These are phyloP conservation scores for Andricus curvator DNA, from an alignment of 2,888 invertebrate species.

Conservation along the genomic window DNA sequence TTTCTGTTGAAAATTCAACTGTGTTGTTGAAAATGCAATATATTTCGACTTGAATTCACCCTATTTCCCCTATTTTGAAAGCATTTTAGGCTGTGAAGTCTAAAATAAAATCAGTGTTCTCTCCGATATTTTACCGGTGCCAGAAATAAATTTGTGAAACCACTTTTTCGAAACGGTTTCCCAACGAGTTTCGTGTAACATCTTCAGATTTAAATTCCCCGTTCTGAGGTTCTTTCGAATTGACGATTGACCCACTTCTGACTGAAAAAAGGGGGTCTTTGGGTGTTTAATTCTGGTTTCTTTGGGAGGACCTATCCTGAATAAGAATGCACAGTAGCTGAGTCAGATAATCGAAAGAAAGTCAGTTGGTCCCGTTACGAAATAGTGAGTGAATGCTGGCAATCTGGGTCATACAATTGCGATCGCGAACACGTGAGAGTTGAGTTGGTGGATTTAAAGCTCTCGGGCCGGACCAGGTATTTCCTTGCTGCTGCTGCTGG, in stretches of 20 bases:
- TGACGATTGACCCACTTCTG: conserved; percentile 6
- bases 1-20: too few relatives aligned
- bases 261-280: conserved; percentile 22
- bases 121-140: background rate
- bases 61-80: too few relatives aligned
- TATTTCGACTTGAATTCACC: too few relatives aligned
- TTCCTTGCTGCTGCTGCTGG: conserved; percentile 25
- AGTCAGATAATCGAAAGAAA: conserved; percentile 56
- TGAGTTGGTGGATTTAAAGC: conserved; percentile 35
- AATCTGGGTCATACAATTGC: conserved; percentile 77
- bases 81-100: too few relatives aligned
- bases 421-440: conserved; percentile 64
- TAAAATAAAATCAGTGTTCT: background rate
- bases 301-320: conserved; percentile 2
- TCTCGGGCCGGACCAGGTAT: conserved; percentile 31
- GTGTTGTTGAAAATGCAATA: too few relatives aligned
- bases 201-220: background rate
- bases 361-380: conserved; percentile 75
- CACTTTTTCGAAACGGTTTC: background rate
- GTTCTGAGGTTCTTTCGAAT: conserved; percentile 1
- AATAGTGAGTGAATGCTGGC: conserved; percentile 76
- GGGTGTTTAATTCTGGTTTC: conserved; percentile 4
- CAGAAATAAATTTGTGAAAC: background rate
- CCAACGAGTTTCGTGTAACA: background rate
- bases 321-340: conserved; percentile 37